Evolutionary conservation across 2,888 invertebrate genomes (phyloP).

Genomic region (Drosophila paramelanica): DNA sequence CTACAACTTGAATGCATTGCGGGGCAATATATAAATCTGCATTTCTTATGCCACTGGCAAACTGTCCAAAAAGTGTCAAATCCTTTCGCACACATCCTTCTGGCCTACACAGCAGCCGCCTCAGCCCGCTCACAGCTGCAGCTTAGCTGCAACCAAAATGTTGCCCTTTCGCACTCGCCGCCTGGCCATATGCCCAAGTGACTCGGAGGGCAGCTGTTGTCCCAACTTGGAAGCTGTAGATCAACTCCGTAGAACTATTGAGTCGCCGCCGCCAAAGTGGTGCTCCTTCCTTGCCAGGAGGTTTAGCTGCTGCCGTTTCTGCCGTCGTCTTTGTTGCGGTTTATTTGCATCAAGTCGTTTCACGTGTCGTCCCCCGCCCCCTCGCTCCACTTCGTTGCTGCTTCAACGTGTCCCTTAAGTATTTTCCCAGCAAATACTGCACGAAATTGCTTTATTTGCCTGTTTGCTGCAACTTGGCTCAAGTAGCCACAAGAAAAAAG

Average conservation of each 20-base stretch:
- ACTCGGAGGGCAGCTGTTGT: slow-evolving; percentile 27
- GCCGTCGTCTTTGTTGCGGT: slow-evolving; percentile 45
- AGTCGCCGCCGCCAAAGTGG: slow-evolving; percentile 26
- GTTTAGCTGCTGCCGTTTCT: slow-evolving; percentile 29
- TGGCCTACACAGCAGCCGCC: slow-evolving; percentile 37
- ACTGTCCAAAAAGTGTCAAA: slow-evolving; percentile 68
- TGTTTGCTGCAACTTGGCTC: slow-evolving; percentile 41
- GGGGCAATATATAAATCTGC: slow-evolving; percentile 50
- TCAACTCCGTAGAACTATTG: slow-evolving; percentile 23
- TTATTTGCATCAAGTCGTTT: slow-evolving; percentile 57
- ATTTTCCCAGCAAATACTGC: slow-evolving; percentile 55
- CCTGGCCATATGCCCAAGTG: slow-evolving; percentile 19
- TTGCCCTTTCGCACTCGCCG: slow-evolving; percentile 5
- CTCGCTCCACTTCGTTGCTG: background rate
- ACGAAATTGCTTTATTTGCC: slow-evolving; percentile 67
- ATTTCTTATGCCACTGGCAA: slow-evolving; percentile 40
- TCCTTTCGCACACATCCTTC: slow-evolving; percentile 46
- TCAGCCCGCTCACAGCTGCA: slow-evolving; percentile 2
- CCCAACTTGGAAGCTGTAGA: slow-evolving; percentile 29
- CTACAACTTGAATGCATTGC: slow-evolving; percentile 31
- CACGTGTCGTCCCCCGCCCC: slow-evolving; percentile 30
- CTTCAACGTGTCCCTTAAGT: slow-evolving; percentile 29
- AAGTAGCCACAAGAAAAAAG: slow-evolving; percentile 28
- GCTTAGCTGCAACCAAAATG: slow-evolving; percentile 39
- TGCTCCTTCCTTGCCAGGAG: slow-evolving; percentile 40